Percentiles rank a stretch among this genome's conserved stretches.
These are phyloP conservation scores for Drosophila quasianomalipes DNA, from an alignment of 2,888 invertebrate species.

Conservation along the genomic window DNA sequence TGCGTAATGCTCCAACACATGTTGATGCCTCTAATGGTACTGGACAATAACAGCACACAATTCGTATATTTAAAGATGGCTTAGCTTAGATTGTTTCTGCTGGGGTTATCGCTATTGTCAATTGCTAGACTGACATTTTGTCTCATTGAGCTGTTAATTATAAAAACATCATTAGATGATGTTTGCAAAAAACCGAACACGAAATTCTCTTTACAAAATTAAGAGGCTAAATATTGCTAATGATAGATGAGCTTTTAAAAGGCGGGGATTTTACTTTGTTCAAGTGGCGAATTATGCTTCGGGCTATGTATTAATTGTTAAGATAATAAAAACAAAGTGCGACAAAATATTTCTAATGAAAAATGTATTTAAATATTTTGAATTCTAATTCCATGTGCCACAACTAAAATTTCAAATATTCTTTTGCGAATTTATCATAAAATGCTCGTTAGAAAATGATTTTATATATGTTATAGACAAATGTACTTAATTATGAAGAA, in stretches of 20 bases:
- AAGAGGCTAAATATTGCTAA: background rate
- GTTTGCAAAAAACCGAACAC: constrained; percentile 4
- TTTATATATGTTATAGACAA: background rate
- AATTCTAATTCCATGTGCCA: background rate
- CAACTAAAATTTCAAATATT: background rate
- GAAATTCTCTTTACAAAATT: constrained; percentile 1
- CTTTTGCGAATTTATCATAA: background rate
- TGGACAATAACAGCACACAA: constrained; percentile 29
- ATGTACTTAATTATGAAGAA: background rate
- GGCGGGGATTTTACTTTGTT: background rate
- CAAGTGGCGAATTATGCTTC: background rate
- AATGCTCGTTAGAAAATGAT: background rate
- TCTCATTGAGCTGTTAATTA: constrained; percentile 33
- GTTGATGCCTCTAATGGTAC: constrained; percentile 39
- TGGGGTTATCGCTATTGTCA: constrained; percentile 59
- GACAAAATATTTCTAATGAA: background rate
- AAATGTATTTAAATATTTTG: background rate
- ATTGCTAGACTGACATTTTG: constrained; percentile 9
- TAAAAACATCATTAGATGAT: constrained; percentile 2
- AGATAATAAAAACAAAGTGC: too few relatives aligned
- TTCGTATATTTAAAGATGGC: constrained; percentile 25
- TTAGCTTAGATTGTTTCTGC: background rate
- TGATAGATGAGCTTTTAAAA: background rate
- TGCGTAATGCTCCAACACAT: constrained; percentile 39
- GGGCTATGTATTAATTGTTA: background rate